Conservation (phyloP, 1,140 invertebrate species). For the Drosophila rhopaloa region DNA sequence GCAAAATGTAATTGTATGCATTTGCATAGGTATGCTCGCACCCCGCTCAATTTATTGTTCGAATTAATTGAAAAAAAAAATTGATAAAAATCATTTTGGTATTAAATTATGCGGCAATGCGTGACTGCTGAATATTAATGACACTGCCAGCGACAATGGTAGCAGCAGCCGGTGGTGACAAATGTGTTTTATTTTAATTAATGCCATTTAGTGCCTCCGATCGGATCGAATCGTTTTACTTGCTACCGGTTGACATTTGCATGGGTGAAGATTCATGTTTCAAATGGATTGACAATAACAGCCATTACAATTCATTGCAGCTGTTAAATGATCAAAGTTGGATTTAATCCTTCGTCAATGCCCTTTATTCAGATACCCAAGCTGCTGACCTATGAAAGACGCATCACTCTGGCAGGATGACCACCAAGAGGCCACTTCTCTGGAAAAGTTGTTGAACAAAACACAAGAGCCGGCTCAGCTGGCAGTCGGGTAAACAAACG, state of each 20-base stretch:
- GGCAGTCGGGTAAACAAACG: conserved; percentile 35
- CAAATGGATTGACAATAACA: conserved; percentile 30
- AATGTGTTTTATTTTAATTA: conserved; percentile 63
- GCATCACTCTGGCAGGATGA: conserved; percentile 15
- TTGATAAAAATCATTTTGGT: conserved; percentile 39
- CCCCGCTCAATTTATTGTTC: conserved; percentile 49
- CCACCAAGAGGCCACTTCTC: conserved; percentile 32
- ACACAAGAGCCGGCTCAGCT: conserved; percentile 28
- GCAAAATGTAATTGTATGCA: conserved; percentile 27
- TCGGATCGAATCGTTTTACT: conserved; percentile 21
- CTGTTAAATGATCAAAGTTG: conserved; percentile 20
- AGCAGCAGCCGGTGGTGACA: conserved; percentile 20
- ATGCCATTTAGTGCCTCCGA: conserved; percentile 26
- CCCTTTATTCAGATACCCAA: conserved; percentile 17
- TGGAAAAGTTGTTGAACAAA: conserved; percentile 29
- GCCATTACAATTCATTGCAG: conserved; percentile 11
- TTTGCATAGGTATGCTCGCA: conserved; percentile 13
- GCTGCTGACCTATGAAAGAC: conserved; percentile 10
- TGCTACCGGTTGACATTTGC: neutral
- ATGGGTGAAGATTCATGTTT: conserved; percentile 15
- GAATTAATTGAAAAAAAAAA: conserved; percentile 43
- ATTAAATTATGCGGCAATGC: conserved; percentile 60
- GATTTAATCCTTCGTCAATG: conserved; percentile 10
- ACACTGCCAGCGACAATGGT: conserved; percentile 10
- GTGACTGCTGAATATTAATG: conserved; percentile 54